Percentiles rank a stretch among this genome's conserved stretches.
phyloP scores from a whole-genome alignment of 2,113 vertebrate species.

The Corvus cornix region DNA sequence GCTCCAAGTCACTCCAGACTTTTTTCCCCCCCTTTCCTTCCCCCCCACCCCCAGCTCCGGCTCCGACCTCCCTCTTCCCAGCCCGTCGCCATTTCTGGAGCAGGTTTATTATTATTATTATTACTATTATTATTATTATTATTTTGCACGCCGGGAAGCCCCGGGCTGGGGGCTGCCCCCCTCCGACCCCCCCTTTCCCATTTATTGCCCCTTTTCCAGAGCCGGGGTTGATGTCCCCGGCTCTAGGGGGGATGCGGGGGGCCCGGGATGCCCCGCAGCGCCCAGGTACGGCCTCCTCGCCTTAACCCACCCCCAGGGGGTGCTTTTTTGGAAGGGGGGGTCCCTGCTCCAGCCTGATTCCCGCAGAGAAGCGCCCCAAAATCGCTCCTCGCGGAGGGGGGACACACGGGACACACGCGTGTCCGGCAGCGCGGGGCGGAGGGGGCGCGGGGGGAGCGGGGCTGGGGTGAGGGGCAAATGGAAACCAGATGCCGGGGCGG shows the following conservation, averaged over 20 bases:
- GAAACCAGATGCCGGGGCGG: constrained; percentile 71
- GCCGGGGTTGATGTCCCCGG: background rate
- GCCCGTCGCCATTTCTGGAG: background rate
- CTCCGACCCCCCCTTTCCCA: background rate
- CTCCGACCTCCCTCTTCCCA: no score
- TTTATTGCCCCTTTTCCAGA: background rate
- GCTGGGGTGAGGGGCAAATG: constrained; percentile 27
- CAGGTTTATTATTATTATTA: background rate
- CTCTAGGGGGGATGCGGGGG: background rate
- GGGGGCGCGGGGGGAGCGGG: background rate
- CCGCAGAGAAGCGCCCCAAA: background rate
- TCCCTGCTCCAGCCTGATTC: background rate
- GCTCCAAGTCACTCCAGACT: no score
- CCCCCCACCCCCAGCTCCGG: no score
- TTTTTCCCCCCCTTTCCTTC: no score
- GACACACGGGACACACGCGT: background rate
- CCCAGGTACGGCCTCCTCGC: constrained; percentile 50
- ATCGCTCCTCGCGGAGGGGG: background rate
- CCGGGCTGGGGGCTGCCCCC: background rate
- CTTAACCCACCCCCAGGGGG: background rate
- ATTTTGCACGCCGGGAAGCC: background rate
- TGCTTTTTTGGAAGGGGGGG: background rate
- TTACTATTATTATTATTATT: background rate
- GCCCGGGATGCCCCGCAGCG: constrained; percentile 30
- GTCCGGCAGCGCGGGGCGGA: background rate